Conservation (phyloP, 1,140 invertebrate species). For the Cepaea nemoralis region DNA sequence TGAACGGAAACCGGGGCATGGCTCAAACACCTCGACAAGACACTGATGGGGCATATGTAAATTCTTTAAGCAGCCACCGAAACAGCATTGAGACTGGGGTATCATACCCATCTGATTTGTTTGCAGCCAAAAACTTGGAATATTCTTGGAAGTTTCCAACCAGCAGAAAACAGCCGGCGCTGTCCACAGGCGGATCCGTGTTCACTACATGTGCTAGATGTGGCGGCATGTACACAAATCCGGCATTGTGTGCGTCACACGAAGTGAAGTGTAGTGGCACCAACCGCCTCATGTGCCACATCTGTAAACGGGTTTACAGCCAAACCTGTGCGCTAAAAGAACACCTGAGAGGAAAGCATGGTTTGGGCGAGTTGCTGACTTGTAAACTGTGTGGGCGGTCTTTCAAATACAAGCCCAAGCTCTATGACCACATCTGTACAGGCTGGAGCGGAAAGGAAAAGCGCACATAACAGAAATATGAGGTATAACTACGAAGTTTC, state of each 20-base stretch:
- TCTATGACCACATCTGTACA: conserved; percentile 45
- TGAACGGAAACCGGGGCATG: neutral
- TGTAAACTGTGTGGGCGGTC: conserved; percentile 41
- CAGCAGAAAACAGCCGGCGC: neutral
- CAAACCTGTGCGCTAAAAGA: conserved; percentile 43
- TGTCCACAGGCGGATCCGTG: conserved; percentile 4
- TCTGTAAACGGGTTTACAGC: conserved; percentile 42
- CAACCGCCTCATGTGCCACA: conserved; percentile 38
- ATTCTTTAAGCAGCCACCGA: neutral
- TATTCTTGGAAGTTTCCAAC: neutral
- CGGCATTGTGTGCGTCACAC: conserved; percentile 13
- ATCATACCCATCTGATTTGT: neutral
- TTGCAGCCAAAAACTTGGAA: neutral
- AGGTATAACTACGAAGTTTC: no score
- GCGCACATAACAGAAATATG: no score
- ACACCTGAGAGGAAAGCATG: conserved; percentile 45
- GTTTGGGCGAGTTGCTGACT: conserved; percentile 32
- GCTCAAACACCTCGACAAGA: neutral
- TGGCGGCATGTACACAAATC: conserved; percentile 36
- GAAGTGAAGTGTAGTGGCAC: conserved; percentile 22
- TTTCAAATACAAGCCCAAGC: conserved; percentile 41
- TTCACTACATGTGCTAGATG: conserved; percentile 35
- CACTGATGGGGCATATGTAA: neutral
- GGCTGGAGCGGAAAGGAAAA: neutral
- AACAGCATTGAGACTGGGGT: neutral